A percentile compares a stretch with the other conserved stretches of the same genome.
phyloP scores from a whole-genome alignment of 1,140 invertebrate species.

The Tetragonula clypearis region DNA sequence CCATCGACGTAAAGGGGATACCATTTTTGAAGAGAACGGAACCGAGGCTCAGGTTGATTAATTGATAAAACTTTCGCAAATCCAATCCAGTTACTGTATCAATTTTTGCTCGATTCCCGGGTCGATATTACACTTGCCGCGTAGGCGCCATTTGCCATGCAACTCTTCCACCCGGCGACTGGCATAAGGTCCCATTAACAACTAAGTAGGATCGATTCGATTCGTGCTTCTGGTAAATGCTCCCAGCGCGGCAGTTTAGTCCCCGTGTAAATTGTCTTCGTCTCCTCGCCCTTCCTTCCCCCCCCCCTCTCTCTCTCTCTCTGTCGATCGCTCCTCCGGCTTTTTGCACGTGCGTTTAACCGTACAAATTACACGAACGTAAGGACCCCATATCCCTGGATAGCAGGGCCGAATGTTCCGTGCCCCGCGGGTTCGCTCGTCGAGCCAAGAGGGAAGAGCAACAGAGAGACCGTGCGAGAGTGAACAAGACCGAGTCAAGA shows the following conservation, averaged over 20 bases:
- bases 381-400: slow-evolving; percentile 46
- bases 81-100: too few relatives aligned
- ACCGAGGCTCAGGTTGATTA: too few relatives aligned
- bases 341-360: slow-evolving; percentile 52
- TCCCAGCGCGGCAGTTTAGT: slow-evolving; percentile 74
- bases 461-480: slow-evolving; percentile 2
- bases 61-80: too few relatives aligned
- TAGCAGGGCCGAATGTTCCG: slow-evolving; percentile 51
- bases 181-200: slow-evolving; percentile 72
- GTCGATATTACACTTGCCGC: neutral
- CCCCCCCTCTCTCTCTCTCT: neutral
- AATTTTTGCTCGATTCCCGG: neutral
- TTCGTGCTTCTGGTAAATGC: slow-evolving; percentile 69
- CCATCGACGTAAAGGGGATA: too few relatives aligned
- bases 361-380: slow-evolving; percentile 69
- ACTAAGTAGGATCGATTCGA: slow-evolving; percentile 72
- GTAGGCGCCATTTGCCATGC: slow-evolving; percentile 28
- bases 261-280: slow-evolving; percentile 62
- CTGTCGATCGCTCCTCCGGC: slow-evolving; percentile 10
- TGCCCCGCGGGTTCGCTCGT: slow-evolving; percentile 54
- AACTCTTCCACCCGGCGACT: slow-evolving; percentile 25
- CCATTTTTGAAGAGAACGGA: too few relatives aligned
- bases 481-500: slow-evolving; percentile 69
- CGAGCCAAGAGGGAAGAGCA: neutral
- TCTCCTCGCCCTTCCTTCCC: slow-evolving; percentile 11